Conservation (phyloP, 2,888 invertebrate genomes). For the Rugalucina vietnamica region DNA sequence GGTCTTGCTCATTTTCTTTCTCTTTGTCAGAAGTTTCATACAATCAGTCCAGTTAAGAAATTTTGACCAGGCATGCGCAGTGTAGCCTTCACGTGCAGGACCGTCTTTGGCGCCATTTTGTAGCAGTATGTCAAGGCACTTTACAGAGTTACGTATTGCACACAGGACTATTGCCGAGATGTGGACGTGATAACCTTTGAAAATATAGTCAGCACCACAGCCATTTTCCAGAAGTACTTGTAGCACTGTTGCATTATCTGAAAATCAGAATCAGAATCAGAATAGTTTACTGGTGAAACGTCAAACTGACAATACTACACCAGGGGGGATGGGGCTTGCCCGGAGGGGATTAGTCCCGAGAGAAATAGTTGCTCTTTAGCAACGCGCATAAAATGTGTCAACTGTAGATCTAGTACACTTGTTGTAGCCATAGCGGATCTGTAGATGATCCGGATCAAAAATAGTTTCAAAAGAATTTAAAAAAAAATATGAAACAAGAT, state of each 20-base stretch:
- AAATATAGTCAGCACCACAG: slow-evolving; percentile 43
- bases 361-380: too few species aligned
- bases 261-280: neutral
- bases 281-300: neutral
- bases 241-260: slow-evolving; percentile 52
- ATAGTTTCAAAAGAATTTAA: too few species aligned
- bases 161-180: slow-evolving; percentile 52
- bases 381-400: too few species aligned
- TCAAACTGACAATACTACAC: too few species aligned
- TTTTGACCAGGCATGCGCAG: slow-evolving; percentile 46
- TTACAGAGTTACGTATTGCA: slow-evolving; percentile 41
- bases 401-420: too few species aligned
- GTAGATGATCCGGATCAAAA: too few species aligned
- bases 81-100: slow-evolving; percentile 25
- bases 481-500: too few species aligned
- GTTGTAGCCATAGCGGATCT: too few species aligned
- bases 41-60: slow-evolving; percentile 49
- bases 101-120: slow-evolving; percentile 47
- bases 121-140: slow-evolving; percentile 51
- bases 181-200: slow-evolving; percentile 54
- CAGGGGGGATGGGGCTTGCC: too few species aligned
- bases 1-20: too few species aligned
- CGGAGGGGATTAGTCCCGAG: too few species aligned
- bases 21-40: slow-evolving; percentile 19
- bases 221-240: slow-evolving; percentile 53